Evolutionary conservation across 2,888 invertebrate species (phyloP), one percentile per base, ranked within the genome.

Genomic region (Rhagonycha fulva): DNA sequence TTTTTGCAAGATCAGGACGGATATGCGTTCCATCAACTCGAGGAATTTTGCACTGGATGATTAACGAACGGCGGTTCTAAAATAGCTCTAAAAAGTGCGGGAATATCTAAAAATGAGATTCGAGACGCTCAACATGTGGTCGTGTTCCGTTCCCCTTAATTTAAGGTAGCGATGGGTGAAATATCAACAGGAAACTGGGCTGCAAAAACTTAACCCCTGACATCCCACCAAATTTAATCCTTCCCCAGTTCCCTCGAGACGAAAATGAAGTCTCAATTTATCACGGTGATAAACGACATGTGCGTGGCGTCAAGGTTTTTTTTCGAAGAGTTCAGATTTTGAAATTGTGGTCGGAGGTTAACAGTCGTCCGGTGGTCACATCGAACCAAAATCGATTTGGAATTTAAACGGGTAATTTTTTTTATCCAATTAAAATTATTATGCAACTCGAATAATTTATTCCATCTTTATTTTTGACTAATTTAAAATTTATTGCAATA

Each of bases 401-500:
- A 62, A 14, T 62, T 14, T 0, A 19, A 62, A 62, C 12, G 26
- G 62, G 63, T n/a, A 66, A 9, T 63, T 63, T 63, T 61, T 61
- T 63, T 14, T 62, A 23, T 14, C 62, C 19, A 14, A 62, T 23
- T 62, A 23, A 62, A 62, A 23, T 62, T 19, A 0, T 62, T 62
- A 62, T 23, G 62, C 11, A 23, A 62, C 12, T 62, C 5, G 2
- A 19, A 23, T 62, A 66, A 66, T 66, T 66, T 66, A 66, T 66
- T 66, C 63, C 63, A n/a, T 24, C 23, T 66, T 66, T 66, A 66
- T 66, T 66, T 66, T 23, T 66, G 23, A 26, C 63, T 66, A 24
- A 66, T 66, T 66, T 26, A 66, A 47, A 66, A 66, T 66, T 66
- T 66, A 66, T 66, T 66, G 63, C 63, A 66, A 24, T 66, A 66